Evolutionary conservation across 2,113 vertebrate species (phyloP).

Genomic region (Megaceryle torquata): DNA sequence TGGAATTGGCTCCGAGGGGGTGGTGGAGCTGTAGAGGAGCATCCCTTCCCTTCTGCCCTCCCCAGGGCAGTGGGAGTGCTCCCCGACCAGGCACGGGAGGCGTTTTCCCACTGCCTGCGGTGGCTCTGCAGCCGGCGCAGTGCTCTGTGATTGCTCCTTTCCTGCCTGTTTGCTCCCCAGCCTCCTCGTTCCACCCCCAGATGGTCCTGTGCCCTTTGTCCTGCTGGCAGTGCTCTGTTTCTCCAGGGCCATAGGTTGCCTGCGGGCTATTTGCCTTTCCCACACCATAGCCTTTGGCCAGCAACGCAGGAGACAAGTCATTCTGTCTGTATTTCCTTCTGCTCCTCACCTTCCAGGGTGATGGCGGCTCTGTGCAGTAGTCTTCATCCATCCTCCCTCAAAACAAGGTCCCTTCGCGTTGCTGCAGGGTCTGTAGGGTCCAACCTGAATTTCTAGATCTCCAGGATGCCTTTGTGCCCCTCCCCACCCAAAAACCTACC

Average conservation of each 20-base stretch:
- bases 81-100: accelerated
- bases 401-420: neutral
- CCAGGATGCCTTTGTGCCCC: neutral
- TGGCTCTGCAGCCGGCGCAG: neutral
- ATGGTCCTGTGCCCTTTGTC: neutral
- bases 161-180: neutral
- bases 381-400: neutral
- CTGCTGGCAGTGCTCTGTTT: neutral
- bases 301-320: neutral
- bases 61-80: neutral
- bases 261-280: neutral
- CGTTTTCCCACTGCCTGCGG: accelerated
- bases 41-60: neutral
- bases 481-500: slow-evolving; percentile 7
- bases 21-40: too few relatives aligned
- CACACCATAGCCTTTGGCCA: neutral
- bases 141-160: neutral
- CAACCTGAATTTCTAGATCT: slow-evolving; percentile 47
- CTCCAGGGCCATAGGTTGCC: accelerated
- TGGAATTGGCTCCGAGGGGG: neutral
- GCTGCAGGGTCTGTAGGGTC: neutral
- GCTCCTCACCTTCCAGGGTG: neutral
- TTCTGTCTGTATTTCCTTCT: neutral
- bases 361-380: accelerated
- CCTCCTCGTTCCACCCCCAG: neutral